A percentile compares a stretch with the other conserved stretches of the same genome.
Evolutionary conservation across 2,113 vertebrate species (phyloP).

Genomic region (Chionomys nivalis): DNA sequence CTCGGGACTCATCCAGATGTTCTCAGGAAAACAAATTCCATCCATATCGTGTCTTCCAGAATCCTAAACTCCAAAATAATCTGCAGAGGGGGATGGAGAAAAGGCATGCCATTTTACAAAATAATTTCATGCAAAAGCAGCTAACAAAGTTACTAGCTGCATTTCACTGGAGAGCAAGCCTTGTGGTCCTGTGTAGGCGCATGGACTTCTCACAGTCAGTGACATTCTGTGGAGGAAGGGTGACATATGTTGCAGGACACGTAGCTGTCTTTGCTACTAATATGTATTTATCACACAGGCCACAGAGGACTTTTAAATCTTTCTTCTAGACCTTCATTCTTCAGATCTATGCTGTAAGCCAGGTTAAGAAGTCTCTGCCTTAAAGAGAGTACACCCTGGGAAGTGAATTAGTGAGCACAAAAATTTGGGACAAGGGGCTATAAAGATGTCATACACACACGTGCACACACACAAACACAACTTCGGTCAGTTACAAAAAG

Average conservation of each 20-base stretch:
- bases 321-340: constrained; percentile 24
- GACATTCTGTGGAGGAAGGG: background rate
- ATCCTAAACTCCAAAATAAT: background rate
- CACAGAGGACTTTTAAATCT: background rate
- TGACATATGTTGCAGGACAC: background rate
- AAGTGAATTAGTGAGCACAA: background rate
- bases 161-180: background rate
- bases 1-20: background rate
- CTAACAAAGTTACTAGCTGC: background rate
- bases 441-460: background rate
- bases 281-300: background rate
- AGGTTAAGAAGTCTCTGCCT: background rate
- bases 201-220: background rate
- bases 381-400: background rate
- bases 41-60: background rate
- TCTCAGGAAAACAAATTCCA: background rate
- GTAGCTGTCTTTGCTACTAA: background rate
- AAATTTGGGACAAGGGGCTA: background rate
- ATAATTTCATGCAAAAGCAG: background rate
- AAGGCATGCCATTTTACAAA: background rate
- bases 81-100: background rate
- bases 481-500: background rate
- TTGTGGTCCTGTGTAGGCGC: background rate
- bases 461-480: background rate
- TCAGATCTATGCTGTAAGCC: background rate